Evolutionary conservation across 2,888 invertebrate species (phyloP).

Genomic region (Sminthurides aquaticus): DNA sequence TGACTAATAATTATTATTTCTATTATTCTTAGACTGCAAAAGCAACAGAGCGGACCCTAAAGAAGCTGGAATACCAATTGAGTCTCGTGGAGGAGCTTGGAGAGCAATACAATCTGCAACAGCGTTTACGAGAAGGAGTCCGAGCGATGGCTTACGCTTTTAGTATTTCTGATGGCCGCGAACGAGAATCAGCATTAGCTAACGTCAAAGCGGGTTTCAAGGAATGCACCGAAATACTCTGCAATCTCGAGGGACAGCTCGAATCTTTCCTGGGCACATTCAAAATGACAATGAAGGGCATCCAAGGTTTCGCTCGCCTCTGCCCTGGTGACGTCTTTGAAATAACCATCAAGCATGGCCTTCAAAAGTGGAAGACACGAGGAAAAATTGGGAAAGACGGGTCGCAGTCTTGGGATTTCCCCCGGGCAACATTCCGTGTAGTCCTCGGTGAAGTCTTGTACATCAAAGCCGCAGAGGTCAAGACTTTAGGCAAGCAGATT

Average conservation of each 20-base stretch:
- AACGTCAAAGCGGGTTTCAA: constrained; percentile 49
- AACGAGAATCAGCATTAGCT: constrained; percentile 48
- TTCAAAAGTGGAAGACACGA: constrained; percentile 54
- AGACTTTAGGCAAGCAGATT: constrained; percentile 46
- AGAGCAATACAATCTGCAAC: constrained; percentile 50
- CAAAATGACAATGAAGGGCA: constrained; percentile 51
- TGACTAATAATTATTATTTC: constrained; percentile 7
- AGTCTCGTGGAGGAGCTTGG: constrained; percentile 50
- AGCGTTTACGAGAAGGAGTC: constrained; percentile 51
- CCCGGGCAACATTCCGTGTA: constrained; percentile 47
- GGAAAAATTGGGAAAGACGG: constrained; percentile 51
- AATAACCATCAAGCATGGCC: constrained; percentile 52
- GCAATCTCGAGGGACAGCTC: constrained; percentile 50
- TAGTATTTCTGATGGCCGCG: constrained; percentile 47
- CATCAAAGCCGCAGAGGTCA: constrained; percentile 50
- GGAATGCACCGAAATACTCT: constrained; percentile 51
- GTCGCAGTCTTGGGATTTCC: constrained; percentile 52
- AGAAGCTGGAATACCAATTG: constrained; percentile 50
- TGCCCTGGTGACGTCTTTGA: constrained; percentile 56
- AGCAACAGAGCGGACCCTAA: constrained; percentile 49
- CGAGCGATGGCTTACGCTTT: constrained; percentile 51
- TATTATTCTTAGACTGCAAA: constrained; percentile 48
- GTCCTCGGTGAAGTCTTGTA: constrained; percentile 50
- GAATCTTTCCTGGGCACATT: constrained; percentile 51
- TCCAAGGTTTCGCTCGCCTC: constrained; percentile 55